phyloP scores from a whole-genome alignment of 2,888 invertebrate species.

The Pachliopta kotzebuea region DNA sequence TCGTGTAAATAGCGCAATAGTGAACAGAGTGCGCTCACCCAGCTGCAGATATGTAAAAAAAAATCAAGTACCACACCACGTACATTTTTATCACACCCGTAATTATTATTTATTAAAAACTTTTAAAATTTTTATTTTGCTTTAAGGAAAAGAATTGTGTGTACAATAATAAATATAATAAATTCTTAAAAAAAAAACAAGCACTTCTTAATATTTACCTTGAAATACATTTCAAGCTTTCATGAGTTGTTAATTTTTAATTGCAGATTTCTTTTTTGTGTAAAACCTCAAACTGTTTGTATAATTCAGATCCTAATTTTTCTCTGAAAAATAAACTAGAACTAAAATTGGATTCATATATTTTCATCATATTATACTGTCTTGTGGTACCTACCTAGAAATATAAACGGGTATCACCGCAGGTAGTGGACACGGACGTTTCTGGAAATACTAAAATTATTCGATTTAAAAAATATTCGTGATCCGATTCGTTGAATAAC shows the following conservation, averaged over 20 bases:
- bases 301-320: no score
- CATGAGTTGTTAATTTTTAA: no score
- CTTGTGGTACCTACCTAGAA: conserved; percentile 9
- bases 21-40: not conserved
- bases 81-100: conserved; percentile 9
- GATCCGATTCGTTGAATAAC: conserved; percentile 36
- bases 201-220: not conserved
- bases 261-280: no score
- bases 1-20: conserved; percentile 17
- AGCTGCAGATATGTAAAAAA: conserved; percentile 6
- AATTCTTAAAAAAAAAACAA: no score
- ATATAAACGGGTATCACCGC: not conserved
- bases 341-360: no score
- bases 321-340: no score
- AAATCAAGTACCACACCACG: conserved; percentile 5
- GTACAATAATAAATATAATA: not conserved
- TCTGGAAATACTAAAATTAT: conserved; percentile 14
- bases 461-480: conserved; percentile 12
- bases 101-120: not conserved
- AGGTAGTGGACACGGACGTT: conserved; percentile 13
- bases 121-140: conserved; percentile 1
- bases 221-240: not conserved
- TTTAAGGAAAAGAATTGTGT: conserved; percentile 10
- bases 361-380: not conserved
- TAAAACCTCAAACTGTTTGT: no score